These are phyloP conservation scores for Alfaro cultratus DNA, from an alignment of 2,797 vertebrate species.

Conservation along the genomic window DNA sequence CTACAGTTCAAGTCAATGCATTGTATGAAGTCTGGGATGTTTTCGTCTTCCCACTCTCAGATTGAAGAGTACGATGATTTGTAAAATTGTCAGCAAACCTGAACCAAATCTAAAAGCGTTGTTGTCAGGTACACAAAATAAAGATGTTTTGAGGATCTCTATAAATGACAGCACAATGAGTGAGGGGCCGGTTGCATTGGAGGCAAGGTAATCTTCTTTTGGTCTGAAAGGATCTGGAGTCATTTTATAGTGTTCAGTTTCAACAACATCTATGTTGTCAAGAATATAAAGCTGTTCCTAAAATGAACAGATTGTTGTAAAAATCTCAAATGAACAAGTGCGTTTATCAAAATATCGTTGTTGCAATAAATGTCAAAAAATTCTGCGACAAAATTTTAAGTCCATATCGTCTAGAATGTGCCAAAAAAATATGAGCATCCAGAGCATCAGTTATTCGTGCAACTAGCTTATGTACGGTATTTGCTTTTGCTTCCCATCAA, in stretches of 20 bases:
- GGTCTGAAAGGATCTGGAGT: background rate
- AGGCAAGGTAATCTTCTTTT: background rate
- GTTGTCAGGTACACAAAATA: background rate
- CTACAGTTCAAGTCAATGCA: background rate
- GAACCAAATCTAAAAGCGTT: too few relatives aligned
- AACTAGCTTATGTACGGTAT: background rate
- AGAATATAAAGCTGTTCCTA: background rate
- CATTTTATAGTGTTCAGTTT: background rate
- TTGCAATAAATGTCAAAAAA: background rate
- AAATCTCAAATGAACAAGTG: background rate
- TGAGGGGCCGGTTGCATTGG: background rate
- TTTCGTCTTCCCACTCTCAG: background rate
- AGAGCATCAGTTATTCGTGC: background rate
- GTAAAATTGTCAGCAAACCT: background rate
- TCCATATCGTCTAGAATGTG: background rate
- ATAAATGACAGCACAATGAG: background rate
- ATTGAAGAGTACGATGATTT: background rate
- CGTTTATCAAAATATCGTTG: background rate
- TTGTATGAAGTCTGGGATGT: background rate
- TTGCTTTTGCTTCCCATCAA: background rate
- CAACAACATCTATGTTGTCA: background rate
- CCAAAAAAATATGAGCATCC: background rate
- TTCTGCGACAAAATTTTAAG: background rate
- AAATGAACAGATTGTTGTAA: background rate
- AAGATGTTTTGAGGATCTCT: background rate